These are phyloP conservation scores for Metridium senile DNA, from an alignment of 92 coral and sea anemone genomes.

Conservation along the genomic window DNA sequence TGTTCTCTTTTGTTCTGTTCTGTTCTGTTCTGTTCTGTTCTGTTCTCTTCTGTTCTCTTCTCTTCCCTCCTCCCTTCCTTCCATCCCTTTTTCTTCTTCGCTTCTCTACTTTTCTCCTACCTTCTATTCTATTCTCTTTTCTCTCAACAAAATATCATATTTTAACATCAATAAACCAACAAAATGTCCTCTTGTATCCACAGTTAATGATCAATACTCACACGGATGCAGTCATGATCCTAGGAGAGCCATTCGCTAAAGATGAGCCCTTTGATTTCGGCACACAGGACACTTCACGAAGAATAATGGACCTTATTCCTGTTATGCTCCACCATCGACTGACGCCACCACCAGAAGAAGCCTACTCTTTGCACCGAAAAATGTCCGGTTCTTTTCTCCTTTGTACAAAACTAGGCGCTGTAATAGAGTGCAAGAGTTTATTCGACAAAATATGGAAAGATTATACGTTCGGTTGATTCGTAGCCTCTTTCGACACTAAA, in stretches of 20 bases:
- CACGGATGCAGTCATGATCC: conserved; percentile 97
- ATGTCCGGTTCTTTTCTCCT: conserved; percentile 95
- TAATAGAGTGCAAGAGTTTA: conserved; percentile 75
- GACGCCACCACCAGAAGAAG: conserved; percentile 98
- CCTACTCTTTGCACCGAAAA: conserved; percentile 94
- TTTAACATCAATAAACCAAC: no score
- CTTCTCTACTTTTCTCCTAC: no score
- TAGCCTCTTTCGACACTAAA: not conserved
- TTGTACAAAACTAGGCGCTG: conserved; percentile 91
- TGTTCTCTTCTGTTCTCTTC: no score
- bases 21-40: no score
- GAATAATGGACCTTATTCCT: conserved; percentile 88
- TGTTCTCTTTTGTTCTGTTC: no score
- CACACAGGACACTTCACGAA: conserved; percentile 86
- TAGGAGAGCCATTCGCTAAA: conserved; percentile 90
- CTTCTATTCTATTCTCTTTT: no score
- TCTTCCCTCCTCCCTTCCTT: no score
- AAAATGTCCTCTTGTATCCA: no score
- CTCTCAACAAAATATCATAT: no score
- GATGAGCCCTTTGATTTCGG: conserved; percentile 73
- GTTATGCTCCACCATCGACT: conserved; percentile 98
- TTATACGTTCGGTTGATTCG: conserved; percentile 51
- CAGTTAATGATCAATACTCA: conserved; percentile 94
- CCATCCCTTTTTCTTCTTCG: no score
- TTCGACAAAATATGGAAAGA: conserved; percentile 86